Percentiles rank a stretch among this genome's conserved stretches.
Evolutionary conservation across 2,797 vertebrate species (phyloP).

Genomic region (Sylvia borin): DNA sequence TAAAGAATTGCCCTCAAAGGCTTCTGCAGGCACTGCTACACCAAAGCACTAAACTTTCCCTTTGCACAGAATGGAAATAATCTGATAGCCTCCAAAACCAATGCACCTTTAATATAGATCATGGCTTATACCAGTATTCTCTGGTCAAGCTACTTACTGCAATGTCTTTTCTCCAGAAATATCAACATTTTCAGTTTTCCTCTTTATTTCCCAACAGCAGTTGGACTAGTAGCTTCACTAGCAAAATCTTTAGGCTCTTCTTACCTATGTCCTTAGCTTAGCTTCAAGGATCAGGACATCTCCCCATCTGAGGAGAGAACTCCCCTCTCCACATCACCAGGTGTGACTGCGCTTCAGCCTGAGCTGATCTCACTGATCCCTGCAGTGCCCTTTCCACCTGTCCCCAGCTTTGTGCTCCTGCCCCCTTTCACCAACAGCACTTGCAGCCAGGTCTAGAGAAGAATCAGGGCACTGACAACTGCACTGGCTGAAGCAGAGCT

Average conservation of each 20-base stretch:
- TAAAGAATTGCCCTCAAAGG: not conserved
- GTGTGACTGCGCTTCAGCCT: not conserved
- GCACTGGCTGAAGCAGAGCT: not conserved
- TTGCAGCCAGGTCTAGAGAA: not conserved
- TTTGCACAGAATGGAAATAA: not conserved
- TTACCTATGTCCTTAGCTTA: not conserved
- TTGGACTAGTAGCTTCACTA: not conserved
- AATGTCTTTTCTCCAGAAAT: not conserved
- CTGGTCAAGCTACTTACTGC: not conserved
- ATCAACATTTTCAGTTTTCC: not conserved
- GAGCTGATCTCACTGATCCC: not conserved
- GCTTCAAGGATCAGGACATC: not conserved
- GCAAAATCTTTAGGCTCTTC: not conserved
- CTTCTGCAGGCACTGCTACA: not conserved
- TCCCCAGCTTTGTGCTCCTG: not conserved
- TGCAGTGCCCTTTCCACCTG: not conserved
- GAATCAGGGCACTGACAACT: not conserved
- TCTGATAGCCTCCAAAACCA: not conserved
- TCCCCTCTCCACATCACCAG: not conserved
- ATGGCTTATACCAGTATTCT: not conserved
- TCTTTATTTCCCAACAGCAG: not conserved
- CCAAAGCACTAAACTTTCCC: not conserved
- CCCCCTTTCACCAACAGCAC: not conserved
- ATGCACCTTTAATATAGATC: not conserved
- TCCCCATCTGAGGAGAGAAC: not conserved